Evolutionary conservation across 2,797 vertebrate genomes (phyloP), one percentile per base, ranked within the genome.

Genomic region (Clarias pachynema): DNA sequence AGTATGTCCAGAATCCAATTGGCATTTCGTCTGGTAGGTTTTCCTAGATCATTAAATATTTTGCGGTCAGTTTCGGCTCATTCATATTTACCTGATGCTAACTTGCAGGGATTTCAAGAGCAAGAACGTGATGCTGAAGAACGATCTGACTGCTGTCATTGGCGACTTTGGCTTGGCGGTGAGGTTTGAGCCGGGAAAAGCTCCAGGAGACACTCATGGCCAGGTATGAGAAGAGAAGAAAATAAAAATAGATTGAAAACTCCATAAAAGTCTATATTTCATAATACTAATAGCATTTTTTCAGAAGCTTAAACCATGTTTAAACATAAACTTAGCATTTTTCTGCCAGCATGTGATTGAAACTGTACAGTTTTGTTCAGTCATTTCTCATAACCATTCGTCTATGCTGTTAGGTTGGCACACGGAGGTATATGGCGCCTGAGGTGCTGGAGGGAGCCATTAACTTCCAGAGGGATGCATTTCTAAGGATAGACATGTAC

Each of bases 401-500:
- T 3, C 59, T 3, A 37, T 37, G 9, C 44, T 63, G n/a, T 44
- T 86, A 99, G 98, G 98, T 99, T 82, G 98, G 98, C 85, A 99
- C 98, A 0, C 92, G 97, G 92, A 95, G 98, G 62, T 99, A 99
- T 92, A 99, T 99, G 98, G 98, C 98, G 53, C 98, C 98, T 0
- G 97, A 99, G 93, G 97, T 99, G 44, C 88, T 99, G 57, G 98
- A 99, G 89, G 98, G 98, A 70, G 98, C 98, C 86, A 98, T 99
- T 90, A 99, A 98, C 95, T 99, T 99, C 95, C 98, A 99, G 87
- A 92, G 97, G 87, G 98, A 99, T 0, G 96, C 97, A 87, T 99
- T 99, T 93, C 95, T 99, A 86, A 95, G 97, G 26, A 99, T 99
- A 83, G 98, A 99, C 94, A 98, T 99, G 97, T 99, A 99, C 59